Evolutionary conservation across 2,113 vertebrate genomes (phyloP), one percentile per base, ranked within the genome.

Genomic region (Aspidoscelis tigris): DNA sequence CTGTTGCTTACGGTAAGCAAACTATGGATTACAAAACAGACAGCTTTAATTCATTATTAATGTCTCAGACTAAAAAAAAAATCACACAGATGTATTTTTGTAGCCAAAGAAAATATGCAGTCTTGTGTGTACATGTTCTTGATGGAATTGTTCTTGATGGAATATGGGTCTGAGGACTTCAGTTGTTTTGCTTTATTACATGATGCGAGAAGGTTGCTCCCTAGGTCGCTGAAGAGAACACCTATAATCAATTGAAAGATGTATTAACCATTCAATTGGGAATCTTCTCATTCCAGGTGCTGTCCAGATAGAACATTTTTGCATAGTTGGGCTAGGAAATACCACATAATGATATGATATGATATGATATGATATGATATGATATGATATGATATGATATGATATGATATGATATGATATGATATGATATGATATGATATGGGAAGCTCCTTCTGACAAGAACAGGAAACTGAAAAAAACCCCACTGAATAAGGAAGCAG

Each of bases 21-120:
- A 88, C 86, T 89, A 88, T 86, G 77, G 92, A 91, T 93, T 93
- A 92, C 91, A 90, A 93, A 91, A 88, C 41, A 85, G 88, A 24
- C 89, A 93, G 89, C 93, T 94, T 93, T 92, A 91, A 91, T 94
- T 91, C 92, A 94, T 95, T 92, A 92, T 93, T 94, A 81, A 93
- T 93, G 82, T 88, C 80, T 88, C 84, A 76, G 85, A 88, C 78
- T 92, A 89, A 83, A 72, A 86, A 69, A 78, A 21, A 7, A 47
- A 88, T 0, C 47, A 41, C 85, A 76, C 81, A 90, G 88, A 26
- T 65, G 66, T 10, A 0, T 53, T 85, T 86, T 80, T 86, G 86
- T 64, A 80, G 47, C 50, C 83, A 85, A 74, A 80, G 87, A 69
- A 83, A 85, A 89, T 76, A 89, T 74, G 81, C 43, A 43, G 58